These are phyloP conservation scores for Vannuccia rotundouncinata DNA, from an alignment of 2,888 invertebrate genomes.

Conservation along the genomic window DNA sequence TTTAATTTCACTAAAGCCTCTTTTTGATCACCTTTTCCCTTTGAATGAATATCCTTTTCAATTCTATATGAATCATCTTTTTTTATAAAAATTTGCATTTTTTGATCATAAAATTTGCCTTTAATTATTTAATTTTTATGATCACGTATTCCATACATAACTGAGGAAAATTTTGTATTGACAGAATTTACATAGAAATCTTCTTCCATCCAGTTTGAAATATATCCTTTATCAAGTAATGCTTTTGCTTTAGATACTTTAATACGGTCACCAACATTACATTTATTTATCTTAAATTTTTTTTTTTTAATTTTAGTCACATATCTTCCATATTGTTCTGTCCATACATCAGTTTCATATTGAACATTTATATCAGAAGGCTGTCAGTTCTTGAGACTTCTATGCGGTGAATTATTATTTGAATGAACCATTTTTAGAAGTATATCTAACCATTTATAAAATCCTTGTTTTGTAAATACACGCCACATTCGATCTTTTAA, in stretches of 20 bases:
- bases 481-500: not conserved
- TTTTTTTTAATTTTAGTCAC: too few relatives aligned
- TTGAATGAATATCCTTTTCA: not conserved
- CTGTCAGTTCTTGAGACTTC: not conserved
- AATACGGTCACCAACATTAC: not conserved
- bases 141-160: not conserved
- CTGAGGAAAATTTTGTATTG: not conserved
- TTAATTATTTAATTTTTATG: not conserved
- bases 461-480: not conserved
- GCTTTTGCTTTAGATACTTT: not conserved
- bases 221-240: not conserved
- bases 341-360: not conserved
- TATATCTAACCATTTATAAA: not conserved
- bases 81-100: not conserved
- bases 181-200: not conserved
- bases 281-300: not conserved
- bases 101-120: not conserved
- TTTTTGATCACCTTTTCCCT: not conserved
- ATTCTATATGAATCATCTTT: not conserved
- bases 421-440: not conserved
- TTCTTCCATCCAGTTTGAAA: not conserved
- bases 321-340: not conserved
- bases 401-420: not conserved
- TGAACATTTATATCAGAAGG: not conserved
- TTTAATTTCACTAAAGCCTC: not conserved